Evolutionary conservation across 2,888 invertebrate species (phyloP).

Genomic region (Arenicola marina): DNA sequence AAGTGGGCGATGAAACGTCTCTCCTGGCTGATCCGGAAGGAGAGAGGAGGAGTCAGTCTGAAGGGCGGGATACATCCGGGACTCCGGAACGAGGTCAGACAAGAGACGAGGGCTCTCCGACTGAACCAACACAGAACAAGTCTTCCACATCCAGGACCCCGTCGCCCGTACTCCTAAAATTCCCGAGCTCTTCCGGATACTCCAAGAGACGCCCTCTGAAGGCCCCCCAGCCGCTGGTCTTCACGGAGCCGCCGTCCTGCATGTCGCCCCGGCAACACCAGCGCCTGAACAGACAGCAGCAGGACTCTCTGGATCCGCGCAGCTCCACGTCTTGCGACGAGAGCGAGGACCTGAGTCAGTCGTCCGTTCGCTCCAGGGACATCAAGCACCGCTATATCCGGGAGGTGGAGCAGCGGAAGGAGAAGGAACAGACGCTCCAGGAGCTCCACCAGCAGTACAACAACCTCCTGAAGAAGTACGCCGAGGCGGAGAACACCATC

Average conservation of each 20-base stretch:
- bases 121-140: too few species aligned
- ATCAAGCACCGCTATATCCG: slow-evolving; percentile 1
- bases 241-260: too few species aligned
- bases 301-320: not conserved
- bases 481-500: slow-evolving; percentile 60
- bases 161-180: too few species aligned
- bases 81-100: too few species aligned
- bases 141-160: too few species aligned
- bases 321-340: not conserved
- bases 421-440: slow-evolving; percentile 23
- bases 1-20: too few species aligned
- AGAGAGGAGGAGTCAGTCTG: too few species aligned
- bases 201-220: not conserved
- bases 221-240: too few species aligned
- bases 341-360: slow-evolving; percentile 7
- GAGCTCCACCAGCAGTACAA: slow-evolving; percentile 49
- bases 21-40: too few species aligned
- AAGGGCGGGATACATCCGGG: too few species aligned
- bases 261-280: slow-evolving; percentile 1
- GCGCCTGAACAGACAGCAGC: not conserved
- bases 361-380: not conserved
- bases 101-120: too few species aligned
- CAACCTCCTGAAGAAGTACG: slow-evolving; percentile 57
- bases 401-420: slow-evolving; percentile 13
- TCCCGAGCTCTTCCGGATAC: too few species aligned